Base-by-base conservation (phyloP, 2,888 invertebrate genomes). In the Pseudococcus jackbeardsleyi region DNA sequence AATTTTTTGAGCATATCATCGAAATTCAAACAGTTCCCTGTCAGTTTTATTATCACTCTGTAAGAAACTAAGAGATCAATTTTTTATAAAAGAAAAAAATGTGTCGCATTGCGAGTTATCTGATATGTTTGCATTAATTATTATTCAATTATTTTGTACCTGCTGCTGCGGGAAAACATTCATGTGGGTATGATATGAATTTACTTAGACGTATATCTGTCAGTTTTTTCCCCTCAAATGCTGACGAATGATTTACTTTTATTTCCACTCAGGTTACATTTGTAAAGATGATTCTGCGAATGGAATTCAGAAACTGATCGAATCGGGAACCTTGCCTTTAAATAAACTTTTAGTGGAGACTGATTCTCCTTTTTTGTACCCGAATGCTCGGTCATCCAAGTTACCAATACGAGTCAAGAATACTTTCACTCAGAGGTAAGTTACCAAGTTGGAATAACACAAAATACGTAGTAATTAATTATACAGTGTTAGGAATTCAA, bases 341-440 rank as follows among this genome's bases (percentile, higher is more conserved):
- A 97, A 98, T 90, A 94, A 95, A 91, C 92, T 98, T 90, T 92
- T 98, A 89, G 95, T 98, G 7, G 98, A 98, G 92, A 97, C 98
- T 0, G 98, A 98, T 92, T 96, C 98, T 0, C 98, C 98, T 1
- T 98, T 97, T 91, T 98, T 98, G 97, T 98, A 97, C 92, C 97
- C 98, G 3, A 97, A 98, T 92, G 96, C 97, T 89, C 93, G 98
- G 91, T 97, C 98, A 89, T 97, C 97, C 48, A 98, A 98, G 92
- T 92, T 98, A 91, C 97, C 98, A 79, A 92, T 95, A 90, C 95
- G 96, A 91, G 96, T 98, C 26, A 97, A 97, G 93, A 96, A 96
- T 91, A 95, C 95, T 89, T 93, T 98, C 89, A 97, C 97, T 39
- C 96, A 89, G 88, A 89, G 89, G 89, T 89, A 50, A 79, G 0